phyloP scores from a whole-genome alignment of 2,888 invertebrate species.

The Melieria omissa region DNA sequence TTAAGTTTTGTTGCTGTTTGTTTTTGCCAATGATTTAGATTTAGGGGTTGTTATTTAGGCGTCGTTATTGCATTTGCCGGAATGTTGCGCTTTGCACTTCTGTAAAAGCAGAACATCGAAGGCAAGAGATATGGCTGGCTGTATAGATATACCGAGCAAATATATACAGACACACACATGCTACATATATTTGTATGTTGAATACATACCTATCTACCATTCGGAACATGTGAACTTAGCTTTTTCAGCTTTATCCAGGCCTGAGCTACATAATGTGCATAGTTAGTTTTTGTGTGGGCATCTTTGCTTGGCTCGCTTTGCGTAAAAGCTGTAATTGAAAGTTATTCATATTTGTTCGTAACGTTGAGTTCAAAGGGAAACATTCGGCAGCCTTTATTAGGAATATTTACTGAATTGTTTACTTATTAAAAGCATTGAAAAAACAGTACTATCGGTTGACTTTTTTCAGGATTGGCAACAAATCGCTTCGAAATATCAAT shows the following conservation, averaged over 20 bases:
- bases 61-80: constrained; percentile 26
- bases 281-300: constrained; percentile 58
- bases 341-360: no score
- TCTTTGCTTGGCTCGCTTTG: constrained; percentile 27
- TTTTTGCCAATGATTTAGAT: no score
- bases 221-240: constrained; percentile 52
- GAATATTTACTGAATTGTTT: no score
- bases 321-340: no score
- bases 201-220: neutral
- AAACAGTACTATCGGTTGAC: no score
- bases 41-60: neutral
- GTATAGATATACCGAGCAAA: no score
- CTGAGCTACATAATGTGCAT: constrained; percentile 55
- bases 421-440: no score
- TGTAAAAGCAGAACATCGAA: neutral
- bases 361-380: no score
- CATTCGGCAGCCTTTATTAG: no score
- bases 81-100: constrained; percentile 5
- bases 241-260: constrained; percentile 48
- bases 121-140: neutral
- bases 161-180: no score
- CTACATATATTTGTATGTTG: neutral
- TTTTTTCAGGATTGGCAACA: no score
- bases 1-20: neutral
- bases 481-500: no score